phyloP scores from a whole-genome alignment of 2,888 invertebrate genomes.

The Chesias legatella region DNA sequence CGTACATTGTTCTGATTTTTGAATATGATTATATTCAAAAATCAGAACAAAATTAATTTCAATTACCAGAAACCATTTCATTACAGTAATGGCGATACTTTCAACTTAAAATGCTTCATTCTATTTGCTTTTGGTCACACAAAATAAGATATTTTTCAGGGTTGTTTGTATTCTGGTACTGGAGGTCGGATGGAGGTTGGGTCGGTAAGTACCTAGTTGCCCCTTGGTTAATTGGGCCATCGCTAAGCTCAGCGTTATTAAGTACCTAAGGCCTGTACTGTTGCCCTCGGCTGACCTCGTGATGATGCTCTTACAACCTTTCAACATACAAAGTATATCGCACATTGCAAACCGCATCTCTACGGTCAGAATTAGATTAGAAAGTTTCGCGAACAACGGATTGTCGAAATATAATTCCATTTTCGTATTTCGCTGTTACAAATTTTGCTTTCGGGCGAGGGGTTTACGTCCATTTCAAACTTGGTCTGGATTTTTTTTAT shows the following conservation, averaged over 20 bases:
- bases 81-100: too few relatives aligned
- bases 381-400: slow-evolving; percentile 10
- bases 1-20: too few relatives aligned
- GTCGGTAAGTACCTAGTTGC: slow-evolving; percentile 17
- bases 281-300: slow-evolving; percentile 32
- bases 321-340: slow-evolving; percentile 2
- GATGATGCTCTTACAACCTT: slow-evolving; percentile 6
- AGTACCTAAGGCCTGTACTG: slow-evolving; percentile 32
- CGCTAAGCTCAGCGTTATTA: slow-evolving; percentile 39
- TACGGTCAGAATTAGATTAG: slow-evolving; percentile 6
- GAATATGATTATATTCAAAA: too few relatives aligned
- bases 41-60: too few relatives aligned
- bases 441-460: slow-evolving; percentile 1
- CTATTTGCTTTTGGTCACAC: slow-evolving; percentile 20
- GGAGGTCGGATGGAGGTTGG: slow-evolving; percentile 17
- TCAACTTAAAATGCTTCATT: slow-evolving; percentile 11
- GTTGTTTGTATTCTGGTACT: slow-evolving; percentile 26
- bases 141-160: slow-evolving; percentile 21
- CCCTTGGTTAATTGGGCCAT: slow-evolving; percentile 28
- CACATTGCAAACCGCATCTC: slow-evolving; percentile 5
- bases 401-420: slow-evolving; percentile 14
- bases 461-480: neutral
- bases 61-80: too few relatives aligned
- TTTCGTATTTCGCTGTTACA: slow-evolving; percentile 6
- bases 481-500: too few relatives aligned